A percentile compares a stretch with the other conserved stretches of the same genome.
Evolutionary conservation across 2,888 invertebrate genomes (phyloP).

Genomic region (Latrodectus hesperus): DNA sequence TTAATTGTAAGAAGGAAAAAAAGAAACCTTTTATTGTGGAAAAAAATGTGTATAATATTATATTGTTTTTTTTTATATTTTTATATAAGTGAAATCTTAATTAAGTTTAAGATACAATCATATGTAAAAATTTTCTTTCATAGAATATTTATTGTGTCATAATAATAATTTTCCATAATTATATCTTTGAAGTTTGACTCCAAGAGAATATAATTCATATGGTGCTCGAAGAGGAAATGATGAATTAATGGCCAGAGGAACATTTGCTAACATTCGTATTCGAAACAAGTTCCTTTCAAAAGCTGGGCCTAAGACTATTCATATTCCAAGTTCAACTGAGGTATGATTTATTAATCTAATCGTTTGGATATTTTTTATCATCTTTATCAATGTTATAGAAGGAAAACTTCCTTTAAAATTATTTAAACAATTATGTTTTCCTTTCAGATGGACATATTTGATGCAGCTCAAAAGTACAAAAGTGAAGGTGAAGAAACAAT

Average conservation of each 20-base stretch:
- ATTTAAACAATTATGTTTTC: not conserved
- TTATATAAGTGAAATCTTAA: too few species aligned
- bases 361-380: too few species aligned
- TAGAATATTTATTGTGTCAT: too few species aligned
- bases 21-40: too few species aligned
- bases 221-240: conserved; percentile 98
- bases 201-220: conserved; percentile 97
- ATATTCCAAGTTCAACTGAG: conserved; percentile 84
- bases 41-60: too few species aligned
- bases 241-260: conserved; percentile 96
- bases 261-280: conserved; percentile 97
- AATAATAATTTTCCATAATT: not conserved
- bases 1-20: too few species aligned
- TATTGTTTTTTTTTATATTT: too few species aligned
- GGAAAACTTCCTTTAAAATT: too few species aligned
- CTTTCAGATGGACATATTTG: conserved; percentile 89
- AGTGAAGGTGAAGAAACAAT: conserved; percentile 85
- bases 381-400: too few species aligned
- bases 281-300: conserved; percentile 89
- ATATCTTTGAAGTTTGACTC: conserved; percentile 81
- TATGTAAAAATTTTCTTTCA: too few species aligned
- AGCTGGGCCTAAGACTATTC: conserved; percentile 89
- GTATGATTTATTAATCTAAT: conserved; percentile 74
- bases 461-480: conserved; percentile 92
- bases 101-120: too few species aligned